Conservation (phyloP, 2,113 vertebrate species). For the Macrotus californicus region DNA sequence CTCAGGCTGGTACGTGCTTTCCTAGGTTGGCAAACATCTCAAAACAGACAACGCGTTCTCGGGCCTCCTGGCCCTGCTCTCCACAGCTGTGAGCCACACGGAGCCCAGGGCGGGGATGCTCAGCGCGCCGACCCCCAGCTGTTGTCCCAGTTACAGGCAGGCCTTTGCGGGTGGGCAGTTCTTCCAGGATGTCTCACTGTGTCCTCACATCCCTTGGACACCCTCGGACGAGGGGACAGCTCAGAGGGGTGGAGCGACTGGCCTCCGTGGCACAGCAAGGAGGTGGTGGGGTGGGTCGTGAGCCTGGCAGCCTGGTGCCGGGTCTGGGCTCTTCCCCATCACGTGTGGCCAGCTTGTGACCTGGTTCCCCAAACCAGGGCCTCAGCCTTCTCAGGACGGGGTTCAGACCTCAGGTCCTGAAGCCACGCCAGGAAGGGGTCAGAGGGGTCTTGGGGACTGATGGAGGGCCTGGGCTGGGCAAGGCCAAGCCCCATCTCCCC, state of each 20-base stretch:
- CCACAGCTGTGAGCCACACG: accelerated
- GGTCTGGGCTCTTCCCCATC: too few relatives aligned
- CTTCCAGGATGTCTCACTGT: accelerated
- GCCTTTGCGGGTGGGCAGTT: too few relatives aligned
- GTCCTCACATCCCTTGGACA: not conserved
- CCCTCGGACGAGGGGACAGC: not conserved
- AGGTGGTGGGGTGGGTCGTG: not conserved
- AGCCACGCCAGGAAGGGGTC: too few relatives aligned
- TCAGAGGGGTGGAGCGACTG: not conserved
- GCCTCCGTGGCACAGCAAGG: not conserved
- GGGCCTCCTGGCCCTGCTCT: not conserved
- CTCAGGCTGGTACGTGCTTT: too few relatives aligned
- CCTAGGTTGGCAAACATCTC: accelerated
- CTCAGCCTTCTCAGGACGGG: too few relatives aligned
- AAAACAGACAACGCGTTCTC: not conserved
- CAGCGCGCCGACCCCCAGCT: not conserved
- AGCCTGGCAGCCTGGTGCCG: too few relatives aligned
- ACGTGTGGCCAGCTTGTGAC: too few relatives aligned
- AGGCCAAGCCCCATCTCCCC: not conserved
- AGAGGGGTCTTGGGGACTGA: too few relatives aligned
- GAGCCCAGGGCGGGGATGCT: not conserved
- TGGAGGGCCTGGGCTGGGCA: too few relatives aligned
- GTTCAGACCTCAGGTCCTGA: too few relatives aligned
- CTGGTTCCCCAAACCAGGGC: too few relatives aligned
- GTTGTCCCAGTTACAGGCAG: accelerated